Evolutionary conservation across 2,113 vertebrate species (phyloP).

Genomic region (Elgaria multicarinata): DNA sequence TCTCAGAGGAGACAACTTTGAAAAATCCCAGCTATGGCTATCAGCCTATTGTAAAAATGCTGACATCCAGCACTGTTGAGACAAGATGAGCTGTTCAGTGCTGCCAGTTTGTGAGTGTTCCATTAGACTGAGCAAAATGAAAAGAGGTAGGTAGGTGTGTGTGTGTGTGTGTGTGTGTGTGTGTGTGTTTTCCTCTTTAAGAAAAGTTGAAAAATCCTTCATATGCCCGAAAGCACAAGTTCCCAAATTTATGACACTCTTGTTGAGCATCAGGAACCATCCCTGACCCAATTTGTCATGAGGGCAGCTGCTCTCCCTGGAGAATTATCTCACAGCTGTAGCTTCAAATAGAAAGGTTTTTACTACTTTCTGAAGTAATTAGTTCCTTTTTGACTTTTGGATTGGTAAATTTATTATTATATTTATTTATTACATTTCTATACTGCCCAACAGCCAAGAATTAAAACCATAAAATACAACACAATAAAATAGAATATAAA

Average conservation of each 20-base stretch:
- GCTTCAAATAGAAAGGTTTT: not conserved
- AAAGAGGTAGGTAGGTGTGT: no score
- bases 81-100: slow-evolving; percentile 7
- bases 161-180: no score
- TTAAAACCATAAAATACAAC: no score
- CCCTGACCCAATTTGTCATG: not conserved
- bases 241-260: not conserved
- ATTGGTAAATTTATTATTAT: not conserved
- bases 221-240: not conserved
- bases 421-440: no score
- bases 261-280: not conserved
- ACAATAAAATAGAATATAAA: no score
- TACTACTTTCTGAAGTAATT: not conserved
- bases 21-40: slow-evolving; percentile 54
- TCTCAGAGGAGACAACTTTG: slow-evolving; percentile 59
- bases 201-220: not conserved
- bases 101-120: slow-evolving; percentile 2
- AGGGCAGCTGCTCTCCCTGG: not conserved
- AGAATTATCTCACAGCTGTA: not conserved
- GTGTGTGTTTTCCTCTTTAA: not conserved
- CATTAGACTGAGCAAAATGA: slow-evolving; percentile 6
- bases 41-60: slow-evolving; percentile 54
- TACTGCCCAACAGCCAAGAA: no score
- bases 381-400: not conserved
- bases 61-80: slow-evolving; percentile 24